Conservation (phyloP, 2,888 invertebrate genomes). For the Coremacera marginata region DNA sequence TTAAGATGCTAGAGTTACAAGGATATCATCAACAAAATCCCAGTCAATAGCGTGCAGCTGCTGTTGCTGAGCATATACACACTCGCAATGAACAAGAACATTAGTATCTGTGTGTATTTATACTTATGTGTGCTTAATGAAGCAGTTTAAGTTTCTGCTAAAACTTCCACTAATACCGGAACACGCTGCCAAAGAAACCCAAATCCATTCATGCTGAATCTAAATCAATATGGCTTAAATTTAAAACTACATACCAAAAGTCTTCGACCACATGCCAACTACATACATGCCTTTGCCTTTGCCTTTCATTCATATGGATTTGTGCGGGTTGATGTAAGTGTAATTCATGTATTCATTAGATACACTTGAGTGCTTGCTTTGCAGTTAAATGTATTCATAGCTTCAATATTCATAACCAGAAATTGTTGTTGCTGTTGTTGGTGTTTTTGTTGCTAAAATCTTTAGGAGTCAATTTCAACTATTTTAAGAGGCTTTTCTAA, state of each 20-base stretch:
- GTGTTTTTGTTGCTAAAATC: constrained; percentile 19
- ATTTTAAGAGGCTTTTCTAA: constrained; percentile 28
- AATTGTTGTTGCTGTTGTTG: not conserved
- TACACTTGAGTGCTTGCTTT: constrained; percentile 28
- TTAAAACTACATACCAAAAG: too few species aligned
- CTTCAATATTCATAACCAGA: not conserved
- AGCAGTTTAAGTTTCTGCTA: constrained; percentile 13
- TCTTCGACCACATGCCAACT: not conserved
- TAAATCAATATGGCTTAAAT: too few species aligned
- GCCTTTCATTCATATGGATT: not conserved
- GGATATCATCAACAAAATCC: not conserved
- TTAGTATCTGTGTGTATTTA: not conserved
- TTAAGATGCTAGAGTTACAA: constrained; percentile 2
- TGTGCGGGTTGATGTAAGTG: not conserved
- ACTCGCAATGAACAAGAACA: too few species aligned
- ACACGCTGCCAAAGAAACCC: too few species aligned
- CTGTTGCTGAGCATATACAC: not conserved
- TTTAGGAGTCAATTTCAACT: constrained; percentile 26
- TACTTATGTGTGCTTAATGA: constrained; percentile 7
- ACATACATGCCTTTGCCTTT: too few species aligned
- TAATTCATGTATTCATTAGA: constrained; percentile 19
- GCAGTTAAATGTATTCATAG: not conserved
- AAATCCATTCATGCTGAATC: too few species aligned
- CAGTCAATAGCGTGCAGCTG: not conserved
- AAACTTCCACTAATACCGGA: too few species aligned